Percentiles rank a stretch among this genome's conserved stretches.
phyloP scores from a whole-genome alignment of 2,113 vertebrate species.

The Ameiurus melas region DNA sequence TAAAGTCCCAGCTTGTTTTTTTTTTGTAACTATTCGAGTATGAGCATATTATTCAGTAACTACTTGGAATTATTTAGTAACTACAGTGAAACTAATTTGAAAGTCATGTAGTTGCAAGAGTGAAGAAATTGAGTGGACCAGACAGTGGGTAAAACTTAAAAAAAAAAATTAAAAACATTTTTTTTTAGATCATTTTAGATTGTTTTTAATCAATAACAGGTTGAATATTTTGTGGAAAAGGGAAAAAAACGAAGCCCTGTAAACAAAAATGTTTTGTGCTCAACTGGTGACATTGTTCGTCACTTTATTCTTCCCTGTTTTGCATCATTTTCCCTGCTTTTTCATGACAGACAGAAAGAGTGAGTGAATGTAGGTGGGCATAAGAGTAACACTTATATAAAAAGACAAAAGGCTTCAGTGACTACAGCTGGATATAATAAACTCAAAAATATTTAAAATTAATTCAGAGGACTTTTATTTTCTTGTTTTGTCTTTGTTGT shows the following conservation, averaged over 20 bases:
- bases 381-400: slow-evolving; percentile 54
- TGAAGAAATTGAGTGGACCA: background rate
- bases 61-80: background rate
- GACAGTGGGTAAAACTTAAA: background rate
- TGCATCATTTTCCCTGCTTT: slow-evolving; percentile 1
- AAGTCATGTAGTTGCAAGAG: background rate
- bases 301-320: slow-evolving; percentile 34
- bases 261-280: background rate
- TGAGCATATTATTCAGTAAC: background rate
- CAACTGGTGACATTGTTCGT: slow-evolving; percentile 32
- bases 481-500: slow-evolving; percentile 51
- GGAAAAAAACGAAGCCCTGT: background rate
- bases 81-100: background rate
- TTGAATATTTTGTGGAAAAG: background rate
- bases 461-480: slow-evolving; percentile 48
- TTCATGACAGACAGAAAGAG: slow-evolving; percentile 10
- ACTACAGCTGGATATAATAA: slow-evolving; percentile 61
- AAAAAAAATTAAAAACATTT: background rate
- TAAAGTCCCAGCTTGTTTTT: background rate
- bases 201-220: slow-evolving; percentile 12
- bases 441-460: slow-evolving; percentile 54
- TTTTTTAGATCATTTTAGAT: background rate
- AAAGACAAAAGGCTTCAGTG: slow-evolving; percentile 55
- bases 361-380: slow-evolving; percentile 9
- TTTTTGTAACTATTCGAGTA: background rate